Evolutionary conservation across 1,140 invertebrate genomes (phyloP), one percentile per base, ranked within the genome.

Genomic region (Lasaia peninsularis): DNA sequence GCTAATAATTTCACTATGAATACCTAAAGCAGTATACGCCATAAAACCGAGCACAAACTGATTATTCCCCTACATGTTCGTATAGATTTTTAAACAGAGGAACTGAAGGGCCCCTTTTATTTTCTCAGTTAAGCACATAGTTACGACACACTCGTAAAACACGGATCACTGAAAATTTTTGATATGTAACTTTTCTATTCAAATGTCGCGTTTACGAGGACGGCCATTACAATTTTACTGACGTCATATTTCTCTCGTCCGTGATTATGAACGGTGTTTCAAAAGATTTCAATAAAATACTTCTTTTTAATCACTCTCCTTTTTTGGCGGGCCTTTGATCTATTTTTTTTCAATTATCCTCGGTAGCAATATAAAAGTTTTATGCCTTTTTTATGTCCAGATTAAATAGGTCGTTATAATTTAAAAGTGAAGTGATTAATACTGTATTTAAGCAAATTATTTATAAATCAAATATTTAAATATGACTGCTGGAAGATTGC

Each of bases 91-190:
- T 83, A 80, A 83, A 78, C 76, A 80, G 70, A 84, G 67, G 60
- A 63, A 69, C 65, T 68, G 69, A 67, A 79, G 75, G 78, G 76
- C 62, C 67, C 71, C 72, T 69, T 85, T 85, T 84, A 85, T 88
- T 82, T 83, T 78, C 78, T 65, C 68, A 71, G 70, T 79, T 86
- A 86, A 88, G 81, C 86, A 88, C 79, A 81, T 74, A 74, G 86
- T 86, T 88, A 88, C 80, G 86, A 86, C 78, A 71, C 76, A 78
- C 81, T 86, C 86, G 86, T 88, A 88, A 88, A 88, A 79, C 75
- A 86, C 80, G 86, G 86, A 86, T 88, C 83, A 88, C 80, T 86
- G 86, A 86, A 86, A 86, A 86, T 86, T 88, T 88, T 88, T 88
- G 86, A 88, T 88, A 88, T 86, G 86, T 88, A 79, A 88, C 83